These are phyloP conservation scores for Mesembrinibis cayennensis DNA, from an alignment of 2,113 vertebrate species.

Conservation along the genomic window DNA sequence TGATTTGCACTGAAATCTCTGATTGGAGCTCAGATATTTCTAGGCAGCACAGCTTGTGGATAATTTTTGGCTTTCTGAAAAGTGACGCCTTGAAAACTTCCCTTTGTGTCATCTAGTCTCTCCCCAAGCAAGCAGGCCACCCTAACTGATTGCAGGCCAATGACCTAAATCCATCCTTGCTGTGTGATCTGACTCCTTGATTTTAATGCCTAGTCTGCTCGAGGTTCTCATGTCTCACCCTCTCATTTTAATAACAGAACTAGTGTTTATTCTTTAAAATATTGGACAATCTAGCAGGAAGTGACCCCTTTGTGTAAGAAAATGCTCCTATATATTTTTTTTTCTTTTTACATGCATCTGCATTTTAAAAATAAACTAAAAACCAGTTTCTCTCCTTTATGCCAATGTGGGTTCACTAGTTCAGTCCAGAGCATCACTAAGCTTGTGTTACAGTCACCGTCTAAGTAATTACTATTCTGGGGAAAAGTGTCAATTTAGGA, in stretches of 20 bases:
- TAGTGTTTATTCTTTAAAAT: background rate
- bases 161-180: background rate
- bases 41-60: conserved; percentile 25
- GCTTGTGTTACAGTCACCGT: background rate
- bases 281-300: background rate
- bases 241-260: background rate
- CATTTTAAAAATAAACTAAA: background rate
- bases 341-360: background rate
- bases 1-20: conserved; percentile 51
- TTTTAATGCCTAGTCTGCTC: background rate
- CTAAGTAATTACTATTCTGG: background rate
- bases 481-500: background rate
- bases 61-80: conserved; percentile 32
- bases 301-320: background rate
- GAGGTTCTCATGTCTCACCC: background rate
- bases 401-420: background rate
- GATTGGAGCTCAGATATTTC: conserved; percentile 26
- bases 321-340: background rate
- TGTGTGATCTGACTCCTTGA: background rate
- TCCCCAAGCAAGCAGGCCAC: background rate
- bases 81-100: background rate
- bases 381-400: background rate
- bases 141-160: background rate
- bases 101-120: background rate
- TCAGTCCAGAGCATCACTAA: background rate